phyloP scores from a whole-genome alignment of 2,113 vertebrate genomes.

The Myotis lucifugus region DNA sequence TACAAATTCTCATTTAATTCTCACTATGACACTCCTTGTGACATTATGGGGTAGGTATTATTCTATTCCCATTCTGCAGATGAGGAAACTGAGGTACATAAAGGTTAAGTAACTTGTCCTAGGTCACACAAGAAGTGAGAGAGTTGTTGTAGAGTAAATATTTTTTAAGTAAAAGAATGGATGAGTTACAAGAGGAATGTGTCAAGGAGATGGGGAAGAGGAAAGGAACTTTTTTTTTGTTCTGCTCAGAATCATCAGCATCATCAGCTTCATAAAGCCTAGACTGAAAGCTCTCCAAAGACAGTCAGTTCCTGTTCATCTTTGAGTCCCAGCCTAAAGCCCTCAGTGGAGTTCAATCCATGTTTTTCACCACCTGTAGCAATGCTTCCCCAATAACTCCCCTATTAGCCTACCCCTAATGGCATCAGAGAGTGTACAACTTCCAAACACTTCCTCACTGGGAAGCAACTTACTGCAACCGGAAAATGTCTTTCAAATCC shows the following conservation, averaged over 20 bases:
- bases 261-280: not conserved
- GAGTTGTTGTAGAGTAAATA: not conserved
- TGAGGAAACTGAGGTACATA: not conserved
- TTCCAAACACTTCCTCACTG: not conserved
- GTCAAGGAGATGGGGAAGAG: not conserved
- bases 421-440: not conserved
- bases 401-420: not conserved
- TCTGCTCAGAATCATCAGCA: constrained; percentile 23
- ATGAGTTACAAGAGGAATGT: not conserved
- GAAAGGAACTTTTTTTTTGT: constrained; percentile 19
- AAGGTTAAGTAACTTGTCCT: not conserved
- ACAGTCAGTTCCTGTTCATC: not conserved
- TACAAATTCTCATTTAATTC: constrained; percentile 31
- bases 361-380: not conserved
- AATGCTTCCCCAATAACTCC: not conserved
- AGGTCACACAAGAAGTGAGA: not conserved
- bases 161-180: not conserved
- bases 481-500: constrained; percentile 11
- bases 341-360: not conserved
- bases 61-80: not conserved
- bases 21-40: not conserved
- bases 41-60: not conserved
- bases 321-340: not conserved
- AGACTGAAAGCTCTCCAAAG: not conserved
- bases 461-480: not conserved